phyloP scores from a whole-genome alignment of 2,113 vertebrate species.

The Prochilodus magdalenae region DNA sequence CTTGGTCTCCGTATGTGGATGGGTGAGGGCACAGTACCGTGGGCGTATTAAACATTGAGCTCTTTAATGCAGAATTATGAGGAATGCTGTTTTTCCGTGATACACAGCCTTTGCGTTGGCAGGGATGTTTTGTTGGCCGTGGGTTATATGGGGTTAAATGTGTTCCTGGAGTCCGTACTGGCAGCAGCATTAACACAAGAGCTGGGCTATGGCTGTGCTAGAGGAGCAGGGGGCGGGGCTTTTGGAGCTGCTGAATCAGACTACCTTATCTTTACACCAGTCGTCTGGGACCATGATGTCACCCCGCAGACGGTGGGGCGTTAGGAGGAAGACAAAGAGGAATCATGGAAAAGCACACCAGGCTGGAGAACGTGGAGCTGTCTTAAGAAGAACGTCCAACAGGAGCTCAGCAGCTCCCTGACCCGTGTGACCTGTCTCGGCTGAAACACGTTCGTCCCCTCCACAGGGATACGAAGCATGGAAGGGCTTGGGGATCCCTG shows the following conservation, averaged over 20 bases:
- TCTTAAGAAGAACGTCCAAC: neutral
- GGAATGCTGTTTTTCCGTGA: too few relatives aligned
- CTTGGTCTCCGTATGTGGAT: too few relatives aligned
- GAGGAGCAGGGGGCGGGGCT: constrained; percentile 16
- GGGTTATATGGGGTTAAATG: too few relatives aligned
- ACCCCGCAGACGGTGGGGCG: constrained; percentile 46
- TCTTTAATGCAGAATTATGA: too few relatives aligned
- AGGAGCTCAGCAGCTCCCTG: neutral
- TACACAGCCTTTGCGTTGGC: too few relatives aligned
- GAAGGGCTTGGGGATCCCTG: too few relatives aligned
- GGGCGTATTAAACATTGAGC: too few relatives aligned
- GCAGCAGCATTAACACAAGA: neutral
- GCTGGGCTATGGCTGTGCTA: neutral
- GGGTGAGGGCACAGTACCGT: too few relatives aligned
- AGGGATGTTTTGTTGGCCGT: too few relatives aligned
- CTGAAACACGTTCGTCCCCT: too few relatives aligned
- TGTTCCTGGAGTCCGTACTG: neutral
- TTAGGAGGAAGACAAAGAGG: constrained; percentile 25
- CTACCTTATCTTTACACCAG: constrained; percentile 56
- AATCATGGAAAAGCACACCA: constrained; percentile 23
- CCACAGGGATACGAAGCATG: too few relatives aligned
- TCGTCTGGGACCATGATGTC: constrained; percentile 67
- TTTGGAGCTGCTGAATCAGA: constrained; percentile 62
- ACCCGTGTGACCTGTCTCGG: too few relatives aligned
- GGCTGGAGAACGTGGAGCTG: neutral